phyloP scores from a whole-genome alignment of 2,888 invertebrate genomes.

The Tipula vernalis region DNA sequence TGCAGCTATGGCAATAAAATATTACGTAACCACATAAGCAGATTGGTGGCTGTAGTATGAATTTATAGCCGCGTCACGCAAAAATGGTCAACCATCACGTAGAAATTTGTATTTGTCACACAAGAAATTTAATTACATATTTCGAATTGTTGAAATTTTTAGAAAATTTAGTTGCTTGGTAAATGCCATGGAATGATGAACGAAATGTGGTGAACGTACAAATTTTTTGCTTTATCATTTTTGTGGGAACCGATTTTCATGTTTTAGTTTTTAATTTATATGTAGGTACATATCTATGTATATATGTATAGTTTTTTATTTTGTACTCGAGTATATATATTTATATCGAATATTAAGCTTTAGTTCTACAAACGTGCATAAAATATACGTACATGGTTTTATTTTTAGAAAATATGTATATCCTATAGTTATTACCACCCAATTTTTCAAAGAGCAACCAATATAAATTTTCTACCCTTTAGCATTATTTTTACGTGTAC shows the following conservation, averaged over 20 bases:
- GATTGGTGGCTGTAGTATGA: background rate
- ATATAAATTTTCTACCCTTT: background rate
- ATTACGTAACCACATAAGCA: background rate
- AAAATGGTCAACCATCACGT: background rate
- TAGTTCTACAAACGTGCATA: background rate
- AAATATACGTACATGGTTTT: background rate
- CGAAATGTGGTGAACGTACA: background rate
- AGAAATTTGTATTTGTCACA: background rate
- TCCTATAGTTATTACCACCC: background rate
- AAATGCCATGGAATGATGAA: background rate
- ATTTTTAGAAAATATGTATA: background rate
- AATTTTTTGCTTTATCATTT: background rate
- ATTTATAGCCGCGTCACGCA: background rate
- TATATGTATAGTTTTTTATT: background rate
- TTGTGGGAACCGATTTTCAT: background rate
- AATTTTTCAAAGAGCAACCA: background rate
- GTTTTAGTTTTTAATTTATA: background rate
- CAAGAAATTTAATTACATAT: background rate
- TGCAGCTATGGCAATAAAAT: background rate
- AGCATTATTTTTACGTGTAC: background rate
- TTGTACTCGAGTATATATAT: background rate
- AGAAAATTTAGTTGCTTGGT: background rate
- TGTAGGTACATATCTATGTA: background rate
- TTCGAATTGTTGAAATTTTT: background rate
- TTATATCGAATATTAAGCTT: background rate